These are phyloP conservation scores for Pyrrhia umbra DNA, from an alignment of 2,888 invertebrate species.

Conservation along the genomic window DNA sequence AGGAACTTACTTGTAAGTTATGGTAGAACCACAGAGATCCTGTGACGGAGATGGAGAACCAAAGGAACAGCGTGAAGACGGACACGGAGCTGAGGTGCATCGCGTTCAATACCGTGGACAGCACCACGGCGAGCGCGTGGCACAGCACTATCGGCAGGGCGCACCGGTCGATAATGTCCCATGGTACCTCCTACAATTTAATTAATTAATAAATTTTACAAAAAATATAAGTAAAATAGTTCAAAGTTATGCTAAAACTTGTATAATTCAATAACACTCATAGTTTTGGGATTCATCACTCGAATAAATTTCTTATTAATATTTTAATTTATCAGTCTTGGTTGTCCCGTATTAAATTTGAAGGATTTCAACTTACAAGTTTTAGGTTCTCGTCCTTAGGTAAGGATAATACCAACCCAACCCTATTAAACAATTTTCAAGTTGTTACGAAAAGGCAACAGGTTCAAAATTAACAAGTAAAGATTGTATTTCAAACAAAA, in stretches of 20 bases:
- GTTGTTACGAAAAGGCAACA: conserved; percentile 25
- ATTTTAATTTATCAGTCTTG: neutral
- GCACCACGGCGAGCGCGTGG: conserved; percentile 94
- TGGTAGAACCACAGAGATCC: conserved; percentile 95
- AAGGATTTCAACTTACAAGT: conserved; percentile 10
- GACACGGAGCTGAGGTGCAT: conserved; percentile 94
- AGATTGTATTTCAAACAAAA: conserved; percentile 45
- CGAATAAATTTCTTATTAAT: neutral
- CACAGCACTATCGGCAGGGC: conserved; percentile 94
- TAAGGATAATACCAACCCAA: conserved; percentile 10
- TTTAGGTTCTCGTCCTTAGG: conserved; percentile 13
- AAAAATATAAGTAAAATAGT: too few relatives aligned
- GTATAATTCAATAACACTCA: too few relatives aligned
- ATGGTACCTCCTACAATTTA: conserved; percentile 91
- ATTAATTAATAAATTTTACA: too few relatives aligned
- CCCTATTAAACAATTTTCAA: conserved; percentile 22
- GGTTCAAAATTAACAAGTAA: conserved; percentile 30
- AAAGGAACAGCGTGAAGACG: conserved; percentile 94
- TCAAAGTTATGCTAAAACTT: too few relatives aligned
- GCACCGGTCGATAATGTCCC: conserved; percentile 93
- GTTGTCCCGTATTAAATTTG: conserved; percentile 6
- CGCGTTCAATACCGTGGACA: conserved; percentile 93
- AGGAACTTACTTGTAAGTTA: conserved; percentile 93
- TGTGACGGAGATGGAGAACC: conserved; percentile 93
- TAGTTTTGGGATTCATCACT: neutral